Percentiles rank a stretch among this genome's conserved stretches.
Evolutionary conservation across 53 echinoderm and acorn worm genomes (phyloP).

Genomic region (Temnopleurus reevesii): DNA sequence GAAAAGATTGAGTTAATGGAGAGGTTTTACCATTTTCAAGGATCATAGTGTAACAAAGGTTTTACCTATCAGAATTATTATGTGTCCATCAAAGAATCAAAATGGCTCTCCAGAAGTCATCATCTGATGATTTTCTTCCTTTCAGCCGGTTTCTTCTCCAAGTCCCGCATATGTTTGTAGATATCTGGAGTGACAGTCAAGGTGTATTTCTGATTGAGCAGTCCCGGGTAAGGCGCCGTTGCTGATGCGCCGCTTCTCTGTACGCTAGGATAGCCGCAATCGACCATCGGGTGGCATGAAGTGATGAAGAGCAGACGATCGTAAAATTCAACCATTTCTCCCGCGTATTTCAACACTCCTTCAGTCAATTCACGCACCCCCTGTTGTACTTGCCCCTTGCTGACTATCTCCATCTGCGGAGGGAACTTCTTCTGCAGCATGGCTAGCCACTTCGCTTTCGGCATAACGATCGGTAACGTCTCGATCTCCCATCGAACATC

Average conservation of each 20-base stretch:
- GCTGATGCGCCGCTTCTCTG: constrained; percentile 85
- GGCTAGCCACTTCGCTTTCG: constrained; percentile 95
- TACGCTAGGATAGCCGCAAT: constrained; percentile 88
- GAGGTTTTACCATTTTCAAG: too few species aligned
- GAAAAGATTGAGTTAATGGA: too few species aligned
- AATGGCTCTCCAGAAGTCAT: background rate
- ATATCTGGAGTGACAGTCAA: constrained; percentile 89
- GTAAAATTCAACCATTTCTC: constrained; percentile 92
- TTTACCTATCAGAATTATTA: too few species aligned
- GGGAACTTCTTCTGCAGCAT: constrained; percentile 95
- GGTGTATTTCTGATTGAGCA: constrained; percentile 82
- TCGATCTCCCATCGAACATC: constrained; percentile 98
- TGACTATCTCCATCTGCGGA: constrained; percentile 96
- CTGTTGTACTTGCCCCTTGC: constrained; percentile 73
- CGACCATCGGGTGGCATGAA: constrained; percentile 77
- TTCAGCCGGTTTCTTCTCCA: constrained; percentile 55
- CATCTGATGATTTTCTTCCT: constrained; percentile 56
- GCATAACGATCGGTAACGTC: constrained; percentile 89
- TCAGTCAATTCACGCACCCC: constrained; percentile 95
- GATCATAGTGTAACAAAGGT: too few species aligned
- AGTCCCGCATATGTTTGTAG: constrained; percentile 67
- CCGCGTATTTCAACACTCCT: constrained; percentile 98
- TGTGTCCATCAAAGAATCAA: background rate
- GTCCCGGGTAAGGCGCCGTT: constrained; percentile 81
- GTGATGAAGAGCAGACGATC: constrained; percentile 90